phyloP scores from a whole-genome alignment of 2,113 vertebrate species.

The Cyphomyrus discorhynchus region DNA sequence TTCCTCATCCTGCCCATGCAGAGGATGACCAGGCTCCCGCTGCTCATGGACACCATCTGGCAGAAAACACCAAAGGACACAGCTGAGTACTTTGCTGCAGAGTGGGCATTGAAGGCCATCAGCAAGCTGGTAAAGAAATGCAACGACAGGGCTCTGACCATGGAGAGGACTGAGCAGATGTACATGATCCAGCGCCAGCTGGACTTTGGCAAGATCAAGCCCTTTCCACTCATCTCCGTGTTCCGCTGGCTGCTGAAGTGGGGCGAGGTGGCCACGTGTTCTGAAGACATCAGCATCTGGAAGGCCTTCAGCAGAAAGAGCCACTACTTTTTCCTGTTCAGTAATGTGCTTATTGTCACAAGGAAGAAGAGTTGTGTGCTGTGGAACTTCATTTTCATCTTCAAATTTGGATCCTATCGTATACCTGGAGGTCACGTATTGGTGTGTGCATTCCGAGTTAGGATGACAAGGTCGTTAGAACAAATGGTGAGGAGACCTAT shows the following conservation, averaged over 20 bases:
- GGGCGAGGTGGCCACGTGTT: slow-evolving; percentile 64
- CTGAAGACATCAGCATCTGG: slow-evolving; percentile 73
- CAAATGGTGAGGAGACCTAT: slow-evolving; percentile 72
- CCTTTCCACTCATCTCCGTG: slow-evolving; percentile 74
- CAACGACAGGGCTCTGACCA: slow-evolving; percentile 56
- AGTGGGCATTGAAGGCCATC: slow-evolving; percentile 78
- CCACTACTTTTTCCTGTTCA: slow-evolving; percentile 86
- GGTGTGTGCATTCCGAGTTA: neutral
- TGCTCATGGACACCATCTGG: slow-evolving; percentile 85
- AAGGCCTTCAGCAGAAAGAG: slow-evolving; percentile 68
- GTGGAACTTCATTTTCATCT: no score
- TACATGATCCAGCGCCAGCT: slow-evolving; percentile 87
- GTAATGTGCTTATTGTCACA: slow-evolving; percentile 83
- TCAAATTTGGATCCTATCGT: no score
- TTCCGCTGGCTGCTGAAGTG: slow-evolving; percentile 86
- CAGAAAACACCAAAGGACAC: slow-evolving; percentile 69
- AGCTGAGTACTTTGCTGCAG: slow-evolving; percentile 65
- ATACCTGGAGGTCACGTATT: no score
- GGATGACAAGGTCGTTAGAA: neutral
- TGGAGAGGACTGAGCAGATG: slow-evolving; percentile 88
- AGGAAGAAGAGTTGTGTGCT: slow-evolving; percentile 64
- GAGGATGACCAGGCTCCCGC: slow-evolving; percentile 86
- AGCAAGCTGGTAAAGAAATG: slow-evolving; percentile 89
- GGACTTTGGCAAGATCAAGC: slow-evolving; percentile 94
- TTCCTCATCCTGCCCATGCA: slow-evolving; percentile 99